Evolutionary conservation across 2,797 vertebrate species (phyloP).

Genomic region (Enteromius trimaculatus): DNA sequence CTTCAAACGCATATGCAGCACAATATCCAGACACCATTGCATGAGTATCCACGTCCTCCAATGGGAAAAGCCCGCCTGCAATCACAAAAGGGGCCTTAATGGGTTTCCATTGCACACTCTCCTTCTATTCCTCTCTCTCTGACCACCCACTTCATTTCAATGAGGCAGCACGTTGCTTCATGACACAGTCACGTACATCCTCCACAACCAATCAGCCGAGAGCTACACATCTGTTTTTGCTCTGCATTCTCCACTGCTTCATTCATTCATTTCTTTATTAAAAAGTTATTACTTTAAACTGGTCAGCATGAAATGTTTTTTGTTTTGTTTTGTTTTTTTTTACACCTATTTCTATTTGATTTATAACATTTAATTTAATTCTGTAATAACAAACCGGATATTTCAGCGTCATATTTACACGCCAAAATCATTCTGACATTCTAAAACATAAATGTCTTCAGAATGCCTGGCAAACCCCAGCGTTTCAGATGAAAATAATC

Average conservation of each 20-base stretch:
- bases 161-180: conserved; percentile 10
- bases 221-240: conserved; percentile 6
- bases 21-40: conserved; percentile 36
- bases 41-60: conserved; percentile 29
- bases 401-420: background rate
- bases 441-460: background rate
- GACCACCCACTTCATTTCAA: conserved; percentile 3
- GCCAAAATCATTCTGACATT: background rate
- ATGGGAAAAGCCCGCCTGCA: background rate
- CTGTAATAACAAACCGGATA: background rate
- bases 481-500: background rate
- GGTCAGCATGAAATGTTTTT: background rate
- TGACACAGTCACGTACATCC: background rate
- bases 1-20: conserved; percentile 1
- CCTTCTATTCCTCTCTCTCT: background rate
- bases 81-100: conserved; percentile 29
- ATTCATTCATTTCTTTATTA: background rate
- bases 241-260: background rate
- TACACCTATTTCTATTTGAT: background rate
- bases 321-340: background rate
- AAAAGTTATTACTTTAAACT: background rate
- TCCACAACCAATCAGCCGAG: conserved; percentile 14
- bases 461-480: background rate
- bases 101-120: conserved; percentile 23
- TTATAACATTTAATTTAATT: background rate